Evolutionary conservation across 1,140 invertebrate genomes (phyloP), one percentile per base, ranked within the genome.

Genomic region (Oedothorax gibbosus): DNA sequence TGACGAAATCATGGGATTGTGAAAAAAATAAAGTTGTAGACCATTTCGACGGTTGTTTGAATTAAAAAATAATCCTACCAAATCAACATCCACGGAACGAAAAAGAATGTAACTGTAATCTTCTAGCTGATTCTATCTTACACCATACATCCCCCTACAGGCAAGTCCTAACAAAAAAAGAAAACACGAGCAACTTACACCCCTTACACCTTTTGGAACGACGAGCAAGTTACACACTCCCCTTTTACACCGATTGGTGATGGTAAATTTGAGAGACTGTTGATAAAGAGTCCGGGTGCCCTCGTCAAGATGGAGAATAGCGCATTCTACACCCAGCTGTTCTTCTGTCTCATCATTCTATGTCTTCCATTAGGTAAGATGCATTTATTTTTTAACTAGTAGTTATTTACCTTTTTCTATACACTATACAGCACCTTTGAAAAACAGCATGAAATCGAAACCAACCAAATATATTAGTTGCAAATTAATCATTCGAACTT

Each of bases 281-380:
- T 79, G 77, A 68, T 35, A 5, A 35, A 35, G 35, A 35, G 1
- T 68, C n/a, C n/a, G 64, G 77, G 68, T 79, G 15, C 15, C 18
- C 69, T 66, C 51, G 56, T 66, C 71, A 84, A 84, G 81, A 84
- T 84, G 81, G 81, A 84, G 72, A 84, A 76, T 62, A 60, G 81
- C 62, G 69, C 71, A 50, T 75, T 84, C 21, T 73, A 64, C 54
- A 72, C 81, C 53, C 81, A 84, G 60, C 60, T 84, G 11, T 84
- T 84, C 81, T 84, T 84, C 57, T 84, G 49, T 68, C 71, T 84
- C 71, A 75, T 84, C 81, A 84, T 84, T 84, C 81, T 84, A 66
- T 84, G 81, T 84, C 81, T 84, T 84, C 81, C 81, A 84, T 84
- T 84, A 84, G 71, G 81, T 84, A 53, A 84, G 81, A 14, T 35